Evolutionary conservation across 2,888 invertebrate species (phyloP).

Genomic region (Tetranychus truncatus): DNA sequence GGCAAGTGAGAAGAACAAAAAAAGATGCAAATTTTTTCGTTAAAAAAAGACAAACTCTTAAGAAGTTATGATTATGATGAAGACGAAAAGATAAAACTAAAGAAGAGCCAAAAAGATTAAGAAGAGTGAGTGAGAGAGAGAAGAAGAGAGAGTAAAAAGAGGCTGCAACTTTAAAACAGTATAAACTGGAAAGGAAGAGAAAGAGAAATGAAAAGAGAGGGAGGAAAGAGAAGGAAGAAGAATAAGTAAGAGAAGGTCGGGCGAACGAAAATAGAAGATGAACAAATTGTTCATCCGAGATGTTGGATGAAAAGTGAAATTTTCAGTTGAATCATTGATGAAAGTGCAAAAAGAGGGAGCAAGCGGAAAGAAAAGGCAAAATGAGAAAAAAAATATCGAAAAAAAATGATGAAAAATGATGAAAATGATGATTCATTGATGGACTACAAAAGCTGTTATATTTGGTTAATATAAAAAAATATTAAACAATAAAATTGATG

Average conservation of each 20-base stretch:
- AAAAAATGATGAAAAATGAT: background rate
- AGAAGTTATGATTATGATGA: background rate
- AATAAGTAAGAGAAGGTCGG: background rate
- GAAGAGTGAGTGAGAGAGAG: conserved; percentile 2
- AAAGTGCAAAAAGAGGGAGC: conserved; percentile 11
- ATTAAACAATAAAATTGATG: no score
- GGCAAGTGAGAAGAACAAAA: background rate
- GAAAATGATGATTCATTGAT: conserved; percentile 2
- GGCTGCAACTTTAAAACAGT: background rate
- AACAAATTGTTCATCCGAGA: background rate
- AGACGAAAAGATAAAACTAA: background rate
- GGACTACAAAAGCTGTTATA: no score
- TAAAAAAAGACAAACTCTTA: background rate
- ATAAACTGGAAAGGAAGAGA: conserved; percentile 2
- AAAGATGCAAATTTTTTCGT: background rate
- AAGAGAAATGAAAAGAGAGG: conserved; percentile 6
- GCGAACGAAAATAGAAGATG: background rate
- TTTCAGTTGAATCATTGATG: conserved; percentile 1
- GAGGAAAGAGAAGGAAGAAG: conserved; percentile 4
- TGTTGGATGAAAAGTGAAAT: conserved; percentile 4
- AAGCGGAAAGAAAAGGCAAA: background rate
- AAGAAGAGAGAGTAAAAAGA: conserved; percentile 3
- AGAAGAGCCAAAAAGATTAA: conserved; percentile 3
- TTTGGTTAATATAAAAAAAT: no score
- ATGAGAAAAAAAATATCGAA: conserved; percentile 10